phyloP scores from a whole-genome alignment of 2,113 vertebrate genomes.

The Mesembrinibis cayennensis region DNA sequence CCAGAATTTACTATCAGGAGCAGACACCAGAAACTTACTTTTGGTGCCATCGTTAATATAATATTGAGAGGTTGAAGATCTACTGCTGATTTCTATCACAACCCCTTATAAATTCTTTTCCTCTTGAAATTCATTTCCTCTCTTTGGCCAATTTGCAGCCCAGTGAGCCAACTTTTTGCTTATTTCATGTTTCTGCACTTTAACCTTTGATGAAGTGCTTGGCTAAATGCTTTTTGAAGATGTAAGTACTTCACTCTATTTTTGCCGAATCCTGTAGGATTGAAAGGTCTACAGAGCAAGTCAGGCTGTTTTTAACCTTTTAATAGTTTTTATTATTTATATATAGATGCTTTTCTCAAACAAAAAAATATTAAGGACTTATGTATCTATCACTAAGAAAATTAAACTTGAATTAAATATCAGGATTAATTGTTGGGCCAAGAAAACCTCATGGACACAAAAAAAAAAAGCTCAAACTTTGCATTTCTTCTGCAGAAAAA shows the following conservation, averaged over 20 bases:
- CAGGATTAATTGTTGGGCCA: background rate
- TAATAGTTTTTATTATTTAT: background rate
- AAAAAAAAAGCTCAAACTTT: background rate
- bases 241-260: background rate
- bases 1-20: background rate
- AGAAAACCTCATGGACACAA: background rate
- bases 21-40: background rate
- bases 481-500: background rate
- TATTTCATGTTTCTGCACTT: constrained; percentile 11
- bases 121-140: background rate
- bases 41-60: background rate
- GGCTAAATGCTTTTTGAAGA: constrained; percentile 29
- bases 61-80: background rate
- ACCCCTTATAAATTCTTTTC: background rate
- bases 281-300: background rate
- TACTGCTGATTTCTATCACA: background rate
- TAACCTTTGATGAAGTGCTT: constrained; percentile 28
- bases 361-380: background rate
- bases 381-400: background rate
- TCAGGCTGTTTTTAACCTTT: background rate
- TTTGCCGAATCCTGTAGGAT: background rate
- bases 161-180: constrained; percentile 5
- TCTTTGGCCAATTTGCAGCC: background rate
- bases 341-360: background rate
- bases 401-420: background rate